Evolutionary conservation across 2,797 vertebrate genomes (phyloP).

Genomic region (Hozukius guyotensis): DNA sequence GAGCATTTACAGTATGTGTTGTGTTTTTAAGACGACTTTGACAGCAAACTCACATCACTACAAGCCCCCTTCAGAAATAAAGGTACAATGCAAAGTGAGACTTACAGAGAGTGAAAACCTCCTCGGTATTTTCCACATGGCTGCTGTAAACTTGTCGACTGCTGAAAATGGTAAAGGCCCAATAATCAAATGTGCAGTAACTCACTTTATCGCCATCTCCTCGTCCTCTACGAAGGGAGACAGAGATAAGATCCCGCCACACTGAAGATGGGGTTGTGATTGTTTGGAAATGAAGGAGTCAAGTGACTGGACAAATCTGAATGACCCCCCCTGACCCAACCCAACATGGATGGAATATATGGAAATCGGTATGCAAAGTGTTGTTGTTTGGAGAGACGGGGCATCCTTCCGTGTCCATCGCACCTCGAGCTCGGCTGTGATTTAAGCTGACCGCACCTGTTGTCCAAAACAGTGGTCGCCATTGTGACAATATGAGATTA

Average conservation of each 20-base stretch:
- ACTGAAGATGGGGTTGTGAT: slow-evolving; percentile 74
- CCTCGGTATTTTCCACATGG: slow-evolving; percentile 76
- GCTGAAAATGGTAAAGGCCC: slow-evolving; percentile 67
- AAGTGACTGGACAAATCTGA: slow-evolving; percentile 83
- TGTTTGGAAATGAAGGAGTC: slow-evolving; percentile 73
- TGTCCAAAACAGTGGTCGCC: not conserved
- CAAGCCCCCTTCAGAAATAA: slow-evolving; percentile 11
- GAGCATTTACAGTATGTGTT: not conserved
- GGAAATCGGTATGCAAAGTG: slow-evolving; percentile 85
- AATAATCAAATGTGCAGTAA: slow-evolving; percentile 75
- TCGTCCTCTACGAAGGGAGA: slow-evolving; percentile 70
- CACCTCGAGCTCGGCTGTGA: slow-evolving; percentile 43
- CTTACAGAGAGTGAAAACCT: slow-evolving; percentile 74
- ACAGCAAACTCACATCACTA: slow-evolving; percentile 11
- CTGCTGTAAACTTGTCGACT: slow-evolving; percentile 59
- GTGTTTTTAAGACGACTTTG: not conserved
- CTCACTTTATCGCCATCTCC: slow-evolving; percentile 88
- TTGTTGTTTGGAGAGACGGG: slow-evolving; percentile 59
- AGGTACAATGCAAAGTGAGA: slow-evolving; percentile 47
- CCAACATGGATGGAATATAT: slow-evolving; percentile 84
- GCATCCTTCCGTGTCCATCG: slow-evolving; percentile 57
- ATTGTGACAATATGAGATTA: not conserved
- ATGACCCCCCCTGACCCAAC: slow-evolving; percentile 61
- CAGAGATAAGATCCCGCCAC: slow-evolving; percentile 71
- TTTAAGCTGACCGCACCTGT: slow-evolving; percentile 41